These are phyloP conservation scores for Adelges cooleyi DNA, from an alignment of 1,140 invertebrate species.

Conservation along the genomic window DNA sequence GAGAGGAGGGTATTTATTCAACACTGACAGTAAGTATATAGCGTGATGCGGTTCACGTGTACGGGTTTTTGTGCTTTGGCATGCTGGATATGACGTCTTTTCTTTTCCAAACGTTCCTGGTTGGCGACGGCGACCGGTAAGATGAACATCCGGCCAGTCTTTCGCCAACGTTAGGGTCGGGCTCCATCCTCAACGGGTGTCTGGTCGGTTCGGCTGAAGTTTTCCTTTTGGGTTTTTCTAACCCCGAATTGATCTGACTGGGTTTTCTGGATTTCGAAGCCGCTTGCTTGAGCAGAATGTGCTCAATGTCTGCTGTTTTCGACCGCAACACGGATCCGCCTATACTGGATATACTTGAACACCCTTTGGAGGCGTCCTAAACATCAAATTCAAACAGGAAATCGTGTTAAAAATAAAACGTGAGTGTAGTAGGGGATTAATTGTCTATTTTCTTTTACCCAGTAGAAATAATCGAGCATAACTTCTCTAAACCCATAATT, in stretches of 20 bases:
- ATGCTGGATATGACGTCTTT: constrained; percentile 69
- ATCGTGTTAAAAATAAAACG: no score
- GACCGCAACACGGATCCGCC: constrained; percentile 53
- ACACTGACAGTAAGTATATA: no score
- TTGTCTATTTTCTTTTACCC: no score
- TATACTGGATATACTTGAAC: constrained; percentile 49
- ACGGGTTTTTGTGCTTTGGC: constrained; percentile 38
- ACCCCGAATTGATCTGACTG: constrained; percentile 7
- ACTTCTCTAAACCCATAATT: no score
- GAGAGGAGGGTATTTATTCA: no score
- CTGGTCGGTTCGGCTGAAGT: constrained; percentile 50
- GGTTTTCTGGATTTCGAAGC: constrained; percentile 32
- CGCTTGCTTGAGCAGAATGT: constrained; percentile 39
- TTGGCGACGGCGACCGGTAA: constrained; percentile 9
- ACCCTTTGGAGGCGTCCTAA: background rate
- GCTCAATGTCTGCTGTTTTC: constrained; percentile 55
- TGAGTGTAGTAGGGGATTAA: no score
- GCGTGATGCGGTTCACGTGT: background rate
- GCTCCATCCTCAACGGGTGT: constrained; percentile 47
- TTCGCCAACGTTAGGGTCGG: constrained; percentile 22
- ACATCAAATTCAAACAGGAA: background rate
- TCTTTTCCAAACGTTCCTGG: constrained; percentile 50
- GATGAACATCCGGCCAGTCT: constrained; percentile 19
- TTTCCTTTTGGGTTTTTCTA: constrained; percentile 45
- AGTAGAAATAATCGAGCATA: no score